Percentiles rank a stretch among this genome's conserved stretches.
These are phyloP conservation scores for Perizoma flavofasciatum DNA, from an alignment of 2,888 invertebrate species.

Conservation along the genomic window DNA sequence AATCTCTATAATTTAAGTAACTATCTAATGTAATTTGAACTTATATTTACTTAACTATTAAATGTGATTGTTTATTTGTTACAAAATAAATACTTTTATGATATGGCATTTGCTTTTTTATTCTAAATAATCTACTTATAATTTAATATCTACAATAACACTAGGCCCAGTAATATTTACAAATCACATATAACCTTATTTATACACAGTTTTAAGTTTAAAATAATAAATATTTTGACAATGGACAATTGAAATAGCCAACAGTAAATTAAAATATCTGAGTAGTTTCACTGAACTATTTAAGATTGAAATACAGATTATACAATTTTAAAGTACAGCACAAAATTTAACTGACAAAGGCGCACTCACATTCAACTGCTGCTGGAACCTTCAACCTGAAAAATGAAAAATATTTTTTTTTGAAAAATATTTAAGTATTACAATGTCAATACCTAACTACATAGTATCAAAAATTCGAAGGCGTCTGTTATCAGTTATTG, in stretches of 20 bases:
- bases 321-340: not conserved
- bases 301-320: no score
- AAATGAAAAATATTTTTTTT: slow-evolving; percentile 1
- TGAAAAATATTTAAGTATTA: not conserved
- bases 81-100: slow-evolving; percentile 71
- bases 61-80: slow-evolving; percentile 65
- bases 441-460: not conserved
- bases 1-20: slow-evolving; percentile 43
- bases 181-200: slow-evolving; percentile 1
- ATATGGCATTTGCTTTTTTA: slow-evolving; percentile 38
- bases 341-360: not conserved
- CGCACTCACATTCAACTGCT: slow-evolving; percentile 21
- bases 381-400: slow-evolving; percentile 20
- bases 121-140: slow-evolving; percentile 31
- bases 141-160: slow-evolving; percentile 24
- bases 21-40: slow-evolving; percentile 48
- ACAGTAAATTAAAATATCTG: not conserved
- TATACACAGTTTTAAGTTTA: no score
- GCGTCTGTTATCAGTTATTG: no score
- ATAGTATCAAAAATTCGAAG: not conserved
- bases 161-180: slow-evolving; percentile 15
- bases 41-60: slow-evolving; percentile 52
- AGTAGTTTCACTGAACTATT: no score
- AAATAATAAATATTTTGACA: no score
- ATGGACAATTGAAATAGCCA: not conserved